Conservation (phyloP, 2,888 invertebrate species). For the Oxycera nigricornis region DNA sequence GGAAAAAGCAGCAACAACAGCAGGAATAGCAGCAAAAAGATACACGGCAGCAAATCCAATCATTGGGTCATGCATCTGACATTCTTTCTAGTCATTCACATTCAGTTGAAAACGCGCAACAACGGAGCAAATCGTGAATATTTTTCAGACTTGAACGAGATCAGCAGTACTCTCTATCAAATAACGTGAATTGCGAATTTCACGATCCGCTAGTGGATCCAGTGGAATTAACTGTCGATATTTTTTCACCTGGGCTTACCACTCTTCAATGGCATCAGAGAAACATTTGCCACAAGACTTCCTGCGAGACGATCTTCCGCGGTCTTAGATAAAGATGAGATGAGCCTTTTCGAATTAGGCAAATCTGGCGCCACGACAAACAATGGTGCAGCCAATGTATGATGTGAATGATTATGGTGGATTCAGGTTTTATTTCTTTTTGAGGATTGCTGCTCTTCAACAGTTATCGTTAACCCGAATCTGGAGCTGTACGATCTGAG, state of each 20-base stretch:
- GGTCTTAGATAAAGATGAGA: background rate
- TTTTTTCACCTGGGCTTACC: background rate
- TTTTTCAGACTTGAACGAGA: background rate
- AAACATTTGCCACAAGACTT: background rate
- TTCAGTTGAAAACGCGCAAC: background rate
- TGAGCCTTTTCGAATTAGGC: background rate
- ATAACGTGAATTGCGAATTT: constrained; percentile 2
- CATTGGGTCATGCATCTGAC: background rate
- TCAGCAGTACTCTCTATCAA: background rate
- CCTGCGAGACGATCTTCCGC: background rate
- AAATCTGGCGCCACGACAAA: background rate
- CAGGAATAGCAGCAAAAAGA: background rate
- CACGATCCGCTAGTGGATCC: background rate
- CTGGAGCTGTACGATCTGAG: no score
- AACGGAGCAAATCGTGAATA: background rate
- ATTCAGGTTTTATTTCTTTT: background rate
- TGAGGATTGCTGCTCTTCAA: background rate
- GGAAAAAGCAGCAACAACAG: background rate
- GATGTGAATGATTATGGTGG: no score
- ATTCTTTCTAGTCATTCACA: background rate
- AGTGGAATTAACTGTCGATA: background rate
- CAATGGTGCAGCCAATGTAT: background rate
- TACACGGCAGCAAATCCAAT: background rate
- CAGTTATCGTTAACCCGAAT: background rate
- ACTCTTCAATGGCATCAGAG: background rate